These are phyloP conservation scores for Pandemis heparana DNA, from an alignment of 2,888 invertebrate genomes.

Conservation along the genomic window DNA sequence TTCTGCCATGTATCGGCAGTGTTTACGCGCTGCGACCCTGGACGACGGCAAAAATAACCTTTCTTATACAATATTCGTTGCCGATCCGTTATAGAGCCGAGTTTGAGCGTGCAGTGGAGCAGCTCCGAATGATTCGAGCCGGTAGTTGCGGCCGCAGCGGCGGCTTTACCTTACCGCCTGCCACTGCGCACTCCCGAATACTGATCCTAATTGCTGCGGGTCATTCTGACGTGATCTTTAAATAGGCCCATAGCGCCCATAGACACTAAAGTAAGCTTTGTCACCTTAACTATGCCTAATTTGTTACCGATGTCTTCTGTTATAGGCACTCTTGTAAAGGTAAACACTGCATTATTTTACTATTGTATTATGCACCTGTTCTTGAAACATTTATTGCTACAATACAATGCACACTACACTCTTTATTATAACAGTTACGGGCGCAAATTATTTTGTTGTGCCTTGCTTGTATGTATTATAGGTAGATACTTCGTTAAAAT, in stretches of 20 bases:
- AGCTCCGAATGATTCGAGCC: conserved; percentile 49
- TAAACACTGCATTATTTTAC: background rate
- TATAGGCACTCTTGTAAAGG: too few relatives aligned
- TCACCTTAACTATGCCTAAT: background rate
- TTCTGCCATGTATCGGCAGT: conserved; percentile 52
- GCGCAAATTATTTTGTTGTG: too few relatives aligned
- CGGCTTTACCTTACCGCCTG: conserved; percentile 26
- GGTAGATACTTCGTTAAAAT: too few relatives aligned
- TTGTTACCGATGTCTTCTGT: background rate
- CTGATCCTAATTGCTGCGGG: conserved; percentile 12
- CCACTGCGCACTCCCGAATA: conserved; percentile 15
- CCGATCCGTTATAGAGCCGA: conserved; percentile 50
- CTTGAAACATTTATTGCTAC: too few relatives aligned
- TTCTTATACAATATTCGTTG: conserved; percentile 60
- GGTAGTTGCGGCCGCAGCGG: conserved; percentile 24
- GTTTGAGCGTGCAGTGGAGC: conserved; percentile 44
- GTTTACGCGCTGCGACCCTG: conserved; percentile 58
- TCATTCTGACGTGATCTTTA: conserved; percentile 8
- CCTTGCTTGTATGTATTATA: too few relatives aligned
- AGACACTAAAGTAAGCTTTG: background rate
- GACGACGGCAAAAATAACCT: conserved; percentile 60
- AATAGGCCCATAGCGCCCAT: background rate
- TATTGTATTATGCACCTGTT: background rate
- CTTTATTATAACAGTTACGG: too few relatives aligned
- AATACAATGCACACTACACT: too few relatives aligned